Percentiles rank a stretch among this genome's conserved stretches.
Conservation (phyloP, 2,797 vertebrate genomes). For the Tragopan temminckii region DNA sequence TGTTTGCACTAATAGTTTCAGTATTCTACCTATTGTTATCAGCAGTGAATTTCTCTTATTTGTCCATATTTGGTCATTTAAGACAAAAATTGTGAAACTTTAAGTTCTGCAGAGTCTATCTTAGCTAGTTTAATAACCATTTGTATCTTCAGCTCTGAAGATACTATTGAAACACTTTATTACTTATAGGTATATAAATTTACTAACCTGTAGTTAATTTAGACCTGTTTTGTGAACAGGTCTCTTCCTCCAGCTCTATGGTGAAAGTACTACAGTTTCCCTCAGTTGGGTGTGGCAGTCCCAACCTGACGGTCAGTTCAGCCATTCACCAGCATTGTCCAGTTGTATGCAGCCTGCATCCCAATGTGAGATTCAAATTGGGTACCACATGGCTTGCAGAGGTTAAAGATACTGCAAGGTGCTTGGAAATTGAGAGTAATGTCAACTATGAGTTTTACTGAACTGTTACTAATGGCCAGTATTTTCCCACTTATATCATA, state of each 20-base stretch:
- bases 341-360: not conserved
- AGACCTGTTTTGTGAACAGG: not conserved
- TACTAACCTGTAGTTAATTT: not conserved
- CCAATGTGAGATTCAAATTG: not conserved
- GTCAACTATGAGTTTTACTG: not conserved
- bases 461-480: not conserved
- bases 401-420: not conserved
- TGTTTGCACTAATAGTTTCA: not conserved
- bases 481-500: not conserved
- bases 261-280: not conserved
- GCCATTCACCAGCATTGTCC: too few species aligned
- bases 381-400: accelerated
- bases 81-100: not conserved
- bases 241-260: not conserved
- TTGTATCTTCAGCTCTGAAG: not conserved
- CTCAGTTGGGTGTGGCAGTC: too few species aligned
- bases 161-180: not conserved
- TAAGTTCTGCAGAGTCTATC: not conserved
- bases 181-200: not conserved
- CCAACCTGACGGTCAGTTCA: not conserved
- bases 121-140: not conserved
- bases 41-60: not conserved
- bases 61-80: not conserved
- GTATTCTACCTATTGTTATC: not conserved
- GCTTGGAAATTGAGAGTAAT: not conserved